These are phyloP conservation scores for Leucania comma DNA, from an alignment of 2,888 invertebrate species.

Conservation along the genomic window DNA sequence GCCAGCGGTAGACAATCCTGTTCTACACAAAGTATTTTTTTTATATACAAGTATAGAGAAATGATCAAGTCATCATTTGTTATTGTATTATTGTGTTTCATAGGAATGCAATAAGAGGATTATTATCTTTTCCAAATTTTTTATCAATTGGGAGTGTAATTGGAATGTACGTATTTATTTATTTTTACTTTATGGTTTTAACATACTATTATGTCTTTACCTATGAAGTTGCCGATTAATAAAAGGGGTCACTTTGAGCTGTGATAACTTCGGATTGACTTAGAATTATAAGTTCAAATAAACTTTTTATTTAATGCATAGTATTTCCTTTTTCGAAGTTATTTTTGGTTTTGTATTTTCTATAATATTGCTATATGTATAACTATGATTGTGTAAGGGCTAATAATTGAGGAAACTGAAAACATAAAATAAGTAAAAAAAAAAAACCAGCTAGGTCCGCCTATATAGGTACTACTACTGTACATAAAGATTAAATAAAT, in stretches of 20 bases:
- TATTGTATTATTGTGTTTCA: constrained; percentile 47
- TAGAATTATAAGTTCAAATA: no score
- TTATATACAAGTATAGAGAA: constrained; percentile 36
- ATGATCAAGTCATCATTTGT: constrained; percentile 50
- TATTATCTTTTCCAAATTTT: constrained; percentile 35
- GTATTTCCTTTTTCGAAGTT: background rate
- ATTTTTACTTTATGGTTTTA: constrained; percentile 7
- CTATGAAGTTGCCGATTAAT: no score
- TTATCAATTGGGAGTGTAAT: constrained; percentile 19
- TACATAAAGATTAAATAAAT: no score
- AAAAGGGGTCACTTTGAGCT: no score
- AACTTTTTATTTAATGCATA: no score
- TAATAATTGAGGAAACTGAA: no score
- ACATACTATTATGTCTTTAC: background rate
- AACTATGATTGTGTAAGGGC: no score
- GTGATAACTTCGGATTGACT: no score
- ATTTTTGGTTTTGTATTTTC: no score
- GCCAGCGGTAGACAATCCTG: constrained; percentile 53
- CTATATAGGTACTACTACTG: no score
- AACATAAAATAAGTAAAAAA: no score
- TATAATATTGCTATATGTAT: no score
- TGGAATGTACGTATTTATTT: constrained; percentile 23
- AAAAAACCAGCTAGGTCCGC: background rate
- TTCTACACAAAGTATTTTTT: constrained; percentile 16
- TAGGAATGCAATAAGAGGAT: constrained; percentile 54